These are phyloP conservation scores for Apis laboriosa DNA, from an alignment of 1,140 invertebrate species.

Conservation along the genomic window DNA sequence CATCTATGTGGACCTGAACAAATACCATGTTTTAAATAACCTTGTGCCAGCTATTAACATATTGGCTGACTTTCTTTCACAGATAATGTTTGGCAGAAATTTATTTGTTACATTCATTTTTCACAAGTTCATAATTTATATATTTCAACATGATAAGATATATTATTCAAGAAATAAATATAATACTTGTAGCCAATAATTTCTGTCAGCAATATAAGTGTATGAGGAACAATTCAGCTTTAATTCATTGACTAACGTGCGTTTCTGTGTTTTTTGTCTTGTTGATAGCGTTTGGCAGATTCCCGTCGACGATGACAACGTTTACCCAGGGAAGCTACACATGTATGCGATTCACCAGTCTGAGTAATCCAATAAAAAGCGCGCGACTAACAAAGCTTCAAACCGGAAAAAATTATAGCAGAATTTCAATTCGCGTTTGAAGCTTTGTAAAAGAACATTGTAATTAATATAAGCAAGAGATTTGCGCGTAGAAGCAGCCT, in stretches of 20 bases:
- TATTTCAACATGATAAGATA: background rate
- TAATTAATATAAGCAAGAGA: slow-evolving; percentile 47
- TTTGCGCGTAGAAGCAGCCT: slow-evolving; percentile 61
- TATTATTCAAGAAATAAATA: background rate
- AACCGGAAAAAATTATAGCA: slow-evolving; percentile 29
- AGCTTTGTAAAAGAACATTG: slow-evolving; percentile 49
- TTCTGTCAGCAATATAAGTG: slow-evolving; percentile 50
- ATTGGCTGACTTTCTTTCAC: slow-evolving; percentile 70
- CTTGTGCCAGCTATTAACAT: slow-evolving; percentile 72
- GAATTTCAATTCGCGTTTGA: slow-evolving; percentile 48
- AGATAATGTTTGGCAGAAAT: slow-evolving; percentile 65
- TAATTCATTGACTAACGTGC: slow-evolving; percentile 69
- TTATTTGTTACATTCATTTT: slow-evolving; percentile 56
- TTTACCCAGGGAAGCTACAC: slow-evolving; percentile 94
- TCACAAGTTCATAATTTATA: background rate
- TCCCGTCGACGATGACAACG: slow-evolving; percentile 89
- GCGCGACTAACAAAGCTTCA: slow-evolving; percentile 67
- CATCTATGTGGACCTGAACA: slow-evolving; percentile 66
- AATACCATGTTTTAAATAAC: slow-evolving; percentile 61
- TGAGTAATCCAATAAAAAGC: slow-evolving; percentile 75
- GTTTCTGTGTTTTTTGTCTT: slow-evolving; percentile 82
- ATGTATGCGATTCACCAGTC: slow-evolving; percentile 86
- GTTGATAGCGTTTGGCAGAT: slow-evolving; percentile 90
- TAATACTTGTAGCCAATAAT: slow-evolving; percentile 24
- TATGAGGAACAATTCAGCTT: slow-evolving; percentile 67